Evolutionary conservation across 2,797 vertebrate genomes (phyloP).

Genomic region (Argya squamiceps): DNA sequence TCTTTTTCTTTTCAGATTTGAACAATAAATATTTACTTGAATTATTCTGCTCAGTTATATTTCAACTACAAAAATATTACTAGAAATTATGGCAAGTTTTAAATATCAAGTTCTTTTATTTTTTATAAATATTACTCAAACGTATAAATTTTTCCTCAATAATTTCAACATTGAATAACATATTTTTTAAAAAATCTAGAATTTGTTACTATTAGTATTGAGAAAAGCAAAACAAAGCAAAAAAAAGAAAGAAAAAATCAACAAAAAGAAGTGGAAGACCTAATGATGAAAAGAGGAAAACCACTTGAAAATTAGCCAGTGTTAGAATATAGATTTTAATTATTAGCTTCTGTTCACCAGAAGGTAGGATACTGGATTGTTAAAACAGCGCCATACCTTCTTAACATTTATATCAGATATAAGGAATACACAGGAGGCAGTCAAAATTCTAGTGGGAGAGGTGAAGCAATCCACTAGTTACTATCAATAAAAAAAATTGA

Average conservation of each 20-base stretch:
- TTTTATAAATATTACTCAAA: not conserved
- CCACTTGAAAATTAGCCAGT: not conserved
- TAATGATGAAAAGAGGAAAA: not conserved
- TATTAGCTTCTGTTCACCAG: not conserved
- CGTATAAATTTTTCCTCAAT: not conserved
- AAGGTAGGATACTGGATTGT: not conserved
- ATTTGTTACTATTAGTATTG: not conserved
- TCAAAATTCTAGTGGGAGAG: not conserved
- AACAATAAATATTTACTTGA: not conserved
- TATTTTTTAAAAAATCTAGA: not conserved
- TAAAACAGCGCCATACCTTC: slow-evolving; percentile 25
- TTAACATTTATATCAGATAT: slow-evolving; percentile 33
- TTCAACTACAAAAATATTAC: not conserved
- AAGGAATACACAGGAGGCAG: not conserved
- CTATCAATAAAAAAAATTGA: not conserved
- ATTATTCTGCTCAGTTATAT: not conserved
- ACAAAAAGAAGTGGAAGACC: not conserved
- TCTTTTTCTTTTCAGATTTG: not conserved
- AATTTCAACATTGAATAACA: not conserved
- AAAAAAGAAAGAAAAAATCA: not conserved
- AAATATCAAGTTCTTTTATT: not conserved
- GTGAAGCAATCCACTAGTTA: not conserved
- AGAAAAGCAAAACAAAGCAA: not conserved
- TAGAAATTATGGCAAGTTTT: not conserved
- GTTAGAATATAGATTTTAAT: not conserved